Percentiles rank a stretch among this genome's conserved stretches.
These are phyloP conservation scores for Apogon hyalosoma DNA, from an alignment of 2,797 vertebrate genomes.

Conservation along the genomic window DNA sequence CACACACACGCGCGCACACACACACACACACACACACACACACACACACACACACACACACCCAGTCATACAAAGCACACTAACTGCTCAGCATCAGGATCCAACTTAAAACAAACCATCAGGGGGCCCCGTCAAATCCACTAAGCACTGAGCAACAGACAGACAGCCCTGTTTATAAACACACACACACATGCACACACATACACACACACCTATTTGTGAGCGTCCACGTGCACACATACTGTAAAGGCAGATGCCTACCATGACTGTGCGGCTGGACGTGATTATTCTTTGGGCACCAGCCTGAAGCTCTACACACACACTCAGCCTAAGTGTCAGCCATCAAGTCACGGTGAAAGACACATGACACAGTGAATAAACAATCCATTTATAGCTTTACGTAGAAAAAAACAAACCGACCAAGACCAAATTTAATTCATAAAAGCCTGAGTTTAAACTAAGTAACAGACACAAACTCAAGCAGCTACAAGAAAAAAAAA, in stretches of 20 bases:
- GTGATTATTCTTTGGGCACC: slow-evolving; percentile 65
- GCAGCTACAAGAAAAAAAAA: too few species aligned
- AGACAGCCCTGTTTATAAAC: slow-evolving; percentile 80
- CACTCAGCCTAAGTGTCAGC: slow-evolving; percentile 16
- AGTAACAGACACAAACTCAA: neutral
- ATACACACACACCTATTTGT: slow-evolving; percentile 44
- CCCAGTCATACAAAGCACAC: slow-evolving; percentile 28
- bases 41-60: slow-evolving; percentile 28
- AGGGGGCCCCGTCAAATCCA: slow-evolving; percentile 76
- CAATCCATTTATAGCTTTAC: slow-evolving; percentile 8
- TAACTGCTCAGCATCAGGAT: slow-evolving; percentile 73
- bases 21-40: slow-evolving; percentile 28
- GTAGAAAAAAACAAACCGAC: neutral
- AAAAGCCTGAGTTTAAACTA: neutral
- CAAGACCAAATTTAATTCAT: neutral
- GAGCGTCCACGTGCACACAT: slow-evolving; percentile 41
- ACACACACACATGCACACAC: slow-evolving; percentile 58
- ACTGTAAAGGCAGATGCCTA: slow-evolving; percentile 59
- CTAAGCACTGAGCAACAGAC: slow-evolving; percentile 74
- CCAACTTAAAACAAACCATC: slow-evolving; percentile 84
- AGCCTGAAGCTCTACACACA: slow-evolving; percentile 32
- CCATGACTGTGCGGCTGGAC: slow-evolving; percentile 55
- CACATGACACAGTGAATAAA: slow-evolving; percentile 24
- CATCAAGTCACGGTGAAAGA: slow-evolving; percentile 31
- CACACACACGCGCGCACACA: slow-evolving; percentile 29